phyloP scores from a whole-genome alignment of 2,113 vertebrate species.

The Strix uralensis region DNA sequence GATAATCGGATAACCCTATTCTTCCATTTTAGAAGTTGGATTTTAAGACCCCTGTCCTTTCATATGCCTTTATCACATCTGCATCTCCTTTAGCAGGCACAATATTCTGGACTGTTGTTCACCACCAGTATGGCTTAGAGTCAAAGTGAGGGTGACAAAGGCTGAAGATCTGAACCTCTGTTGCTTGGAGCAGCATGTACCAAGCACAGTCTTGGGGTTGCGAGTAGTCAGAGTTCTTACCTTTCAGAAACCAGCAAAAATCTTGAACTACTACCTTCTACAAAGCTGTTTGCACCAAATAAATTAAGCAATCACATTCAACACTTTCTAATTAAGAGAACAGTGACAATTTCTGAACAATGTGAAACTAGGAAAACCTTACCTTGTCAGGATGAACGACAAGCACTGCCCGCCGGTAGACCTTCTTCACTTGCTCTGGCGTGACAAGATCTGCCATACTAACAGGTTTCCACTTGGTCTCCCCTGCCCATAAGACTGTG shows the following conservation, averaged over 20 bases:
- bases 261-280: background rate
- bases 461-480: constrained; percentile 95
- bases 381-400: constrained; percentile 99
- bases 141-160: background rate
- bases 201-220: background rate
- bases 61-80: background rate
- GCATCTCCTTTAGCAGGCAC: background rate
- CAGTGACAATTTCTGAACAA: background rate
- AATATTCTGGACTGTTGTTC: background rate
- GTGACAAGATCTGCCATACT: constrained; percentile 98
- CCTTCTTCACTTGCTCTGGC: constrained; percentile 97
- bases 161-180: background rate
- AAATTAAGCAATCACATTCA: background rate
- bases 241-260: background rate
- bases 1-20: background rate
- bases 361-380: constrained; percentile 11
- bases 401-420: constrained; percentile 93
- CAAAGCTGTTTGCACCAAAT: background rate
- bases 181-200: background rate
- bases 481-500: constrained; percentile 95
- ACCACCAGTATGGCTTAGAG: background rate
- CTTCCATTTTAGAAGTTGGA: background rate
- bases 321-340: background rate
- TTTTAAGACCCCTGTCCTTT: background rate
- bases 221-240: background rate